Conservation (phyloP, 1,140 invertebrate species). For the Drosophila nigrodunni region DNA sequence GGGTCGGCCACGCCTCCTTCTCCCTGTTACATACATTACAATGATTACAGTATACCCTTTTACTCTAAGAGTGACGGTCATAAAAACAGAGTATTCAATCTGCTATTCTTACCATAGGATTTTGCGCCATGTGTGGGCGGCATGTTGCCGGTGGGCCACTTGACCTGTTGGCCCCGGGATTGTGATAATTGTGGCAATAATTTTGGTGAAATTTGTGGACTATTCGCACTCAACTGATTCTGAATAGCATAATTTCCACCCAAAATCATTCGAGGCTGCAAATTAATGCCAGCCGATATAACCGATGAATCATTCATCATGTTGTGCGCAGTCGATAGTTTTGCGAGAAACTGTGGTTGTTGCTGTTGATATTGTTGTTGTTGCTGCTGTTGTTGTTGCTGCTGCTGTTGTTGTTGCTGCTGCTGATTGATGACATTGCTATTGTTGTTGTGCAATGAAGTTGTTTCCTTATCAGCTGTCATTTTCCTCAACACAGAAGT, state of each 20-base stretch:
- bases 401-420: constrained; percentile 31
- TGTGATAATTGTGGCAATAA: constrained; percentile 46
- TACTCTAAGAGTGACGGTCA: no score
- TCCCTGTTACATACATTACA: no score
- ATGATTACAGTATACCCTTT: no score
- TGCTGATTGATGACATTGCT: constrained; percentile 56
- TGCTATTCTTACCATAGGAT: constrained; percentile 52
- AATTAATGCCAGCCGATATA: constrained; percentile 36
- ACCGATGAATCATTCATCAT: constrained; percentile 38
- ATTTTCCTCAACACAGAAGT: constrained; percentile 96
- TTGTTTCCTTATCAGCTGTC: constrained; percentile 93
- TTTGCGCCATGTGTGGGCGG: constrained; percentile 45
- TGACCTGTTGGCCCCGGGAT: constrained; percentile 44
- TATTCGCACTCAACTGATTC: constrained; percentile 38
- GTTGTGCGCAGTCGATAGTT: constrained; percentile 64
- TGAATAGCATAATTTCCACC: constrained; percentile 64
- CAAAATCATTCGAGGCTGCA: constrained; percentile 77
- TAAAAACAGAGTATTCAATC: no score
- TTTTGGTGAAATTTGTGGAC: constrained; percentile 55
- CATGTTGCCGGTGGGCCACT: constrained; percentile 74
- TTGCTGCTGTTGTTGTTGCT: neutral
- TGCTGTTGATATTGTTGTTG: constrained; percentile 54
- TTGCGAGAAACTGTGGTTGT: constrained; percentile 73
- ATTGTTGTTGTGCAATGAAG: constrained; percentile 24
- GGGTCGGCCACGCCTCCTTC: no score